A percentile compares a stretch with the other conserved stretches of the same genome.
Conservation (phyloP, 2,797 vertebrate genomes). For the Coregonus sp. region DNA sequence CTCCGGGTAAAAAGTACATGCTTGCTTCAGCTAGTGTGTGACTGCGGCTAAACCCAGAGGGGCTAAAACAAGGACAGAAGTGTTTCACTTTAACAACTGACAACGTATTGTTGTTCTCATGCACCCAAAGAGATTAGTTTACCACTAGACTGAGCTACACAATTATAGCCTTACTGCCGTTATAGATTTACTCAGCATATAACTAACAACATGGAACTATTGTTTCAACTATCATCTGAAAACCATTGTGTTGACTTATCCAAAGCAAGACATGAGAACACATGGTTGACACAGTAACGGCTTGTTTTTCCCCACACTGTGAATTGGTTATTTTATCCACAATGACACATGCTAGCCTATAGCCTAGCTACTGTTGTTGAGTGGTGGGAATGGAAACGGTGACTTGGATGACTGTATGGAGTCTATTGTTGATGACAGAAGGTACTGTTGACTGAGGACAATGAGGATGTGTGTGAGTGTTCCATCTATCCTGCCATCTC, state of each 20-base stretch:
- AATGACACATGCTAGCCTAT: slow-evolving; percentile 1
- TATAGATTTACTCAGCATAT: background rate
- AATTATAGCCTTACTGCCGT: background rate
- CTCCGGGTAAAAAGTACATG: background rate
- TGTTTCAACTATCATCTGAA: background rate
- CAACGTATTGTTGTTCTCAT: background rate
- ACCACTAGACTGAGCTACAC: background rate
- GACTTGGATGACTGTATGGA: background rate
- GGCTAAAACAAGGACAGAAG: background rate
- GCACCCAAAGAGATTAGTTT: background rate
- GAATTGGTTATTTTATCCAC: background rate
- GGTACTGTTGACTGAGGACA: background rate
- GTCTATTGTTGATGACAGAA: background rate
- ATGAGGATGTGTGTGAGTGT: background rate
- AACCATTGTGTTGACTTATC: background rate
- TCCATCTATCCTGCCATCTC: background rate
- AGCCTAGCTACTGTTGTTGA: background rate
- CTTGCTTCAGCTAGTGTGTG: background rate
- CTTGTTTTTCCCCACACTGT: background rate
- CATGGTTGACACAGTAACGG: background rate
- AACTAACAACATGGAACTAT: background rate
- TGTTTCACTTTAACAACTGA: background rate
- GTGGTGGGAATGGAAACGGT: background rate
- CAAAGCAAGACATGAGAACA: background rate
- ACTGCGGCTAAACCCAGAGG: background rate